These are phyloP conservation scores for Mus spretus DNA, from an alignment of 2,797 vertebrate species.

Conservation along the genomic window DNA sequence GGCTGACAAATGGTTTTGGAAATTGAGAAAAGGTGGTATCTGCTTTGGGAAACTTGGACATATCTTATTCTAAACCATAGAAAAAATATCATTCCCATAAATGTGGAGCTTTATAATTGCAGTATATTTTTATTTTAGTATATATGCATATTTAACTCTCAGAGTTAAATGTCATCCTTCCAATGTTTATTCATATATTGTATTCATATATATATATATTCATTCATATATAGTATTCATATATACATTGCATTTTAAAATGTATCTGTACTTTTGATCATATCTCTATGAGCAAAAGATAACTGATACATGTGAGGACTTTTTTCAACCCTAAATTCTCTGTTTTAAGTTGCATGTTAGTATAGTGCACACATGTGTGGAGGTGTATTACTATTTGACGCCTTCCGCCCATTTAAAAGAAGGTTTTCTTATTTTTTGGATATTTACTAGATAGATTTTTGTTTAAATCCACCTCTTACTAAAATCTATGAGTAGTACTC, in stretches of 20 bases:
- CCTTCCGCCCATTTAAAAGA: constrained; percentile 6
- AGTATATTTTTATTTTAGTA: constrained; percentile 52
- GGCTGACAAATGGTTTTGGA: constrained; percentile 73
- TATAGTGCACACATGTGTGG: neutral
- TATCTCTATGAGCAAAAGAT: neutral
- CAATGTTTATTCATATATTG: constrained; percentile 44
- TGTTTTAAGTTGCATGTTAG: constrained; percentile 27
- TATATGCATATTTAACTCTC: neutral
- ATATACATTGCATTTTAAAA: constrained; percentile 18
- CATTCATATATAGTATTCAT: neutral
- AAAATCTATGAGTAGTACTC: neutral
- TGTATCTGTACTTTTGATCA: constrained; percentile 46
- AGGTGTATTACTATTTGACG: neutral
- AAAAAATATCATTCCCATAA: constrained; percentile 43
- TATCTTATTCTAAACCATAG: constrained; percentile 56
- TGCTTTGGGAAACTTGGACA: constrained; percentile 24
- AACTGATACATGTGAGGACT: constrained; percentile 1
- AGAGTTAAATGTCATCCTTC: constrained; percentile 20
- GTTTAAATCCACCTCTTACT: neutral
- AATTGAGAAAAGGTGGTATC: constrained; percentile 28
- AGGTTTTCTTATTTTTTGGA: constrained; percentile 1
- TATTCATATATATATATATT: neutral
- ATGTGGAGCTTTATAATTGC: constrained; percentile 31
- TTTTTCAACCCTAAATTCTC: neutral
- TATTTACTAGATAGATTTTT: constrained; percentile 21